These are phyloP conservation scores for Vimba vimba DNA, from an alignment of 2,113 vertebrate genomes.

Conservation along the genomic window DNA sequence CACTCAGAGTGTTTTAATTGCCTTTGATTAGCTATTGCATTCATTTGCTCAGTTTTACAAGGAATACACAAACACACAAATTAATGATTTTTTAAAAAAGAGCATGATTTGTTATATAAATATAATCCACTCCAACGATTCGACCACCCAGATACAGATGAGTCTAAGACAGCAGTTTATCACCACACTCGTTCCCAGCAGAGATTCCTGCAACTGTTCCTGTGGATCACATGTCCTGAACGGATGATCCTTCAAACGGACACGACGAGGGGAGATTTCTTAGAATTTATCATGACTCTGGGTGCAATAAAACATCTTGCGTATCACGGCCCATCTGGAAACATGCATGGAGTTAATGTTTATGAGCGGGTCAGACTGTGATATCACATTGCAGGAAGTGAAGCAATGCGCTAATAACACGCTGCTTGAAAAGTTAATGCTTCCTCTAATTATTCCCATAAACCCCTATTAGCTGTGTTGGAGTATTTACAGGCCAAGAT, in stretches of 20 bases:
- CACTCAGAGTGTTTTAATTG: background rate
- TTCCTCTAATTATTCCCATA: conserved; percentile 51
- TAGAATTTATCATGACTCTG: background rate
- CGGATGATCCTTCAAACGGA: conserved; percentile 60
- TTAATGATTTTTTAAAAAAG: conserved; percentile 56
- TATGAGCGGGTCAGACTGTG: conserved; percentile 23
- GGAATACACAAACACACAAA: background rate
- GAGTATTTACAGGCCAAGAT: conserved; percentile 28
- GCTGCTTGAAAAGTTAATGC: conserved; percentile 49
- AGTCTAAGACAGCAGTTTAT: conserved; percentile 6
- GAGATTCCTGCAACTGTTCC: conserved; percentile 66
- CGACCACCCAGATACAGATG: conserved; percentile 8
- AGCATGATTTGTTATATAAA: background rate
- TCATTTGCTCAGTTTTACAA: background rate
- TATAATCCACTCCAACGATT: background rate
- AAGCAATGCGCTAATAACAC: conserved; percentile 28
- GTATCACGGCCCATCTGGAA: conserved; percentile 24
- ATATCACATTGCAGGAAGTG: background rate
- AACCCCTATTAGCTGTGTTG: conserved; percentile 44
- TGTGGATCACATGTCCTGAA: conserved; percentile 69
- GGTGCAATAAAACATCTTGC: conserved; percentile 47
- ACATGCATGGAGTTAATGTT: conserved; percentile 27
- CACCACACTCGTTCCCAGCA: background rate
- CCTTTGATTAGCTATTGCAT: background rate
- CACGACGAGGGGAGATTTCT: conserved; percentile 42